Base-by-base conservation (phyloP, 2,888 invertebrate genomes). In the Nomada lathburiana region DNA sequence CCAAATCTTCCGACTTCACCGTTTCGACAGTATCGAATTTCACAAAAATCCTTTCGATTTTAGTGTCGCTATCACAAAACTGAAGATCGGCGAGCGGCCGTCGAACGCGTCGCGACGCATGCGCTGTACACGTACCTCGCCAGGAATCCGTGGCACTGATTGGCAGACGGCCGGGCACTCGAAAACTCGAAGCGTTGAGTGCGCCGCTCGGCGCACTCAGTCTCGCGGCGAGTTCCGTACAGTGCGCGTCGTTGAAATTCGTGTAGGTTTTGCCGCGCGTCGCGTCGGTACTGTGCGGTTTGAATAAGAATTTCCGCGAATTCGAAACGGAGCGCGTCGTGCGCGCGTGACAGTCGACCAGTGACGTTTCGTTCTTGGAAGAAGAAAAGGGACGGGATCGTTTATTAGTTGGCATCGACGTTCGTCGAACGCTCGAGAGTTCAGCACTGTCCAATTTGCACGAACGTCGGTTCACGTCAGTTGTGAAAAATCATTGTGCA, bases 171-270 rank as follows among this genome's bases (percentile, higher is more conserved):
- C 59, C 23, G 55, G 68, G 52, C 71, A 65, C 80, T 64, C 55
- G 10, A 55, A 62, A 69, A 76, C 71, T 26, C 62, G 67, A 65
- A 71, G 76, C 63, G 68, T 75, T 73, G 52, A 59, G 64, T 72
- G 47, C 65, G 11, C 65, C 29, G 69, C 59, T 72, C 77, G 65
- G 75, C 77, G 52, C 69, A 63, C 82, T 84, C 88, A 89, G 89
- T 89, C 82, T 82, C 82, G 90, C 89, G 89, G 76, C 77, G 83
- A 82, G 75, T 84, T 75, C 79, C 64, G 75, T 80, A 2, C 20
- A 55, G 77, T 44, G 76, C 65, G 80, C 64, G 63, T 74, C 55
- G 42, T 36, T 0, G 1, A 0, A 1, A 10, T 10, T 0, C 0
- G 3, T 53, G 18, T n/a, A 3, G 10, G 36, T 16, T 47, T 47